Base-by-base conservation (phyloP, 53 echinoderm and acorn worm genomes). In the Patiria pectinifera region DNA sequence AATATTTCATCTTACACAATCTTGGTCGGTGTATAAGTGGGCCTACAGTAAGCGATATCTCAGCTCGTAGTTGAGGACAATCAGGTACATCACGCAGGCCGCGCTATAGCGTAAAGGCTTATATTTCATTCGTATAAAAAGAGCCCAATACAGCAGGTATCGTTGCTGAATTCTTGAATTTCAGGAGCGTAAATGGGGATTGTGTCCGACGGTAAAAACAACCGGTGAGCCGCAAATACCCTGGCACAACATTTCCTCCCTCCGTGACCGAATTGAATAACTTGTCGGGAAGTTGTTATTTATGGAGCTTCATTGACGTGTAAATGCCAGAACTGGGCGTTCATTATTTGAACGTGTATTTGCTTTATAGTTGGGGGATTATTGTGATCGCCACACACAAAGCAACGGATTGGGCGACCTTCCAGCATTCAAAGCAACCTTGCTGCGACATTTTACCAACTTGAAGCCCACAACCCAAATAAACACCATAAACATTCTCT, bases 211-310 rank as follows among this genome's bases (percentile, higher is more conserved):
- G 45, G 16, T 18, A 69, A 84, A 85, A 85, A 85, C 85, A 85
- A 85, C 47, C 69, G 85, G 69, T 45, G 45, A 59, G 85, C 69
- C 62, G 63, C 35, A 85, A 62, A 85, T 85, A 46, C 16, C 58
- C 83, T 85, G 43, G 19, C 69, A 66, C 13, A 85, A 66, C 4
- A 85, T 66, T 85, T 85, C 85, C 66, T 85, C 21, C 44, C 85
- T 60, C 18, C 45, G 59, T 43, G 66, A 45, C 66, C 45, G 9
- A 70, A 66, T 85, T 85, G 15, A 70, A 74, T 16, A 83, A 69
- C 66, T 19, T 45, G 69, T 63, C 21, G 62, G 85, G 47, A 70
- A 85, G 85, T 85, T 85, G 85, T 85, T 85, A 53, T 21, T 85
- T 69, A 74, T 74, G 74, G 24, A 74, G n/a, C 74, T 74, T 22